A percentile compares a stretch with the other conserved stretches of the same genome.
Evolutionary conservation across 1,140 invertebrate species (phyloP).

Genomic region (Lanistes nyassanus): DNA sequence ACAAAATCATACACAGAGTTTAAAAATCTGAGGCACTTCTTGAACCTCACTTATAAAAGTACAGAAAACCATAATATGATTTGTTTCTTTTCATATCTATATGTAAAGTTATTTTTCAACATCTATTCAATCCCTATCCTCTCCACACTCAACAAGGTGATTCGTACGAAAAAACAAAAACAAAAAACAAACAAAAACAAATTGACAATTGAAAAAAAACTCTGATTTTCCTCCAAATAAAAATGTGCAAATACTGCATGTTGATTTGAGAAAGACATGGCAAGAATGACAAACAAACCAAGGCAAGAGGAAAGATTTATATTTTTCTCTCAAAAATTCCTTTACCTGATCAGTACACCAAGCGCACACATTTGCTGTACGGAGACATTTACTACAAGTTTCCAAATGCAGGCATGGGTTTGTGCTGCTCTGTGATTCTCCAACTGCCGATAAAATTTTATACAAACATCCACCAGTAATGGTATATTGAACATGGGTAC

Average conservation of each 20-base stretch:
- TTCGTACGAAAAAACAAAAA: too few relatives aligned
- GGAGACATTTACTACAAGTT: constrained; percentile 90
- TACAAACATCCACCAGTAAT: background rate
- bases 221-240: too few relatives aligned
- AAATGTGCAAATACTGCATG: too few relatives aligned
- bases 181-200: too few relatives aligned
- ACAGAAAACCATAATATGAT: background rate
- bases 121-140: background rate
- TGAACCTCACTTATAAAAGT: background rate
- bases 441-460: constrained; percentile 5
- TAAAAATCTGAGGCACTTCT: background rate
- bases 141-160: too few relatives aligned
- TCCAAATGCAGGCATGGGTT: constrained; percentile 49
- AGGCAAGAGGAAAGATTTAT: too few relatives aligned
- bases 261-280: too few relatives aligned
- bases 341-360: too few relatives aligned
- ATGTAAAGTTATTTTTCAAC: background rate
- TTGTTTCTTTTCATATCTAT: background rate
- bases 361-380: constrained; percentile 83
- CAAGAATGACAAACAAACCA: too few relatives aligned
- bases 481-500: too few relatives aligned
- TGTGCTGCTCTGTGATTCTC: constrained; percentile 16
- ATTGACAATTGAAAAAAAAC: too few relatives aligned
- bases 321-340: too few relatives aligned
- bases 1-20: background rate